Percentiles rank a stretch among this genome's conserved stretches.
phyloP scores from a whole-genome alignment of 2,797 vertebrate genomes.

The Podarcis lilfordi region DNA sequence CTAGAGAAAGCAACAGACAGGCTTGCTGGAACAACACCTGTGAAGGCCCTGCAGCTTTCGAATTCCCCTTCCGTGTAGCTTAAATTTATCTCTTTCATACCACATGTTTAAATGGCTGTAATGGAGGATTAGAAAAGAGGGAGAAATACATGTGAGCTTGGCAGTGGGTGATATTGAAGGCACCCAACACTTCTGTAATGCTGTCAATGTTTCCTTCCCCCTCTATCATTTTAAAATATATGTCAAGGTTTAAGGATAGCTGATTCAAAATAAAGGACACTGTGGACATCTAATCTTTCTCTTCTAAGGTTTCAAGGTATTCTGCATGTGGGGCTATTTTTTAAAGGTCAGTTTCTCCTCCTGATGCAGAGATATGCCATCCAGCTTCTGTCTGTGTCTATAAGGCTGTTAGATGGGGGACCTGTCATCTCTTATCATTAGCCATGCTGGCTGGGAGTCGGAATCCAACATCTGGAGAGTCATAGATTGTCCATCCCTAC shows the following conservation, averaged over 20 bases:
- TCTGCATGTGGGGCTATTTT: neutral
- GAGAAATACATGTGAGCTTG: conserved; percentile 16
- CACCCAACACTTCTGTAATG: neutral
- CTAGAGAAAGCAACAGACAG: neutral
- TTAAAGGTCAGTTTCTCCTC: neutral
- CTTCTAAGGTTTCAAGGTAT: neutral
- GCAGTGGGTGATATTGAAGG: neutral
- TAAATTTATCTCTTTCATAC: conserved; percentile 18
- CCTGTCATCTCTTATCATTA: too few relatives aligned
- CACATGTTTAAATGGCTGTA: conserved; percentile 23
- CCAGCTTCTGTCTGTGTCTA: neutral
- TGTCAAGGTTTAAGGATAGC: neutral
- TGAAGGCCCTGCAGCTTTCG: neutral
- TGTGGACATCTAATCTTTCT: neutral
- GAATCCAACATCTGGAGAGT: too few relatives aligned
- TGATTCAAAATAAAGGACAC: neutral
- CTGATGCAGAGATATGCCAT: neutral
- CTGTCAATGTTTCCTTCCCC: neutral
- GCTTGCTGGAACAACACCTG: neutral
- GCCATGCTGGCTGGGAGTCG: too few relatives aligned
- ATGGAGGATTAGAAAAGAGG: conserved; percentile 16
- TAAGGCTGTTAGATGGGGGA: neutral
- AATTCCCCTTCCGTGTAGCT: conserved; percentile 5
- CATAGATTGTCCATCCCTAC: too few relatives aligned
- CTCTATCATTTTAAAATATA: conserved; percentile 2